Conservation (phyloP, 2,888 invertebrate species). For the Drosophila meridiana region DNA sequence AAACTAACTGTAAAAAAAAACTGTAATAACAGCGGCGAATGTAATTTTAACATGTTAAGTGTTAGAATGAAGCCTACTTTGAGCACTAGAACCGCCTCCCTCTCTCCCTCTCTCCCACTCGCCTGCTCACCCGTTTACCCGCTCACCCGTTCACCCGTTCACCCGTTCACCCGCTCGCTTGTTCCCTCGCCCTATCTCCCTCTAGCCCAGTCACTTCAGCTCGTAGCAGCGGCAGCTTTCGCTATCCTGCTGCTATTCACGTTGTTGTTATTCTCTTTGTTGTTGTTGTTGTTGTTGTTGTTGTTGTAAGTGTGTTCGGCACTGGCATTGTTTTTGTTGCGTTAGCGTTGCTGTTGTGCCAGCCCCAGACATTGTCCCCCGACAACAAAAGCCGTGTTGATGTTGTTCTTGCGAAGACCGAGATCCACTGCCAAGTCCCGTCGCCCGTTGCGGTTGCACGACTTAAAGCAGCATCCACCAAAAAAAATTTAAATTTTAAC, state of each 20-base stretch:
- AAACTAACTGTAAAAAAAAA: conserved; percentile 10
- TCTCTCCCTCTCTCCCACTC: not conserved
- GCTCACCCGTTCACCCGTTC: not conserved
- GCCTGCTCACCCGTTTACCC: not conserved
- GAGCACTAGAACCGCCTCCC: conserved; percentile 32
- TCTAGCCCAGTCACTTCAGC: conserved; percentile 3
- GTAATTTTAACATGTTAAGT: conserved; percentile 77
- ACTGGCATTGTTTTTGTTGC: conserved; percentile 56
- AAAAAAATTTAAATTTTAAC: conserved; percentile 21
- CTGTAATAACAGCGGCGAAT: conserved; percentile 57
- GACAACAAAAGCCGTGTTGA: conserved; percentile 70
- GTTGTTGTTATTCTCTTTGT: conserved; percentile 15
- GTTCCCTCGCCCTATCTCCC: not conserved
- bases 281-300: conserved; percentile 16
- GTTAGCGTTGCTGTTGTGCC: conserved; percentile 37
- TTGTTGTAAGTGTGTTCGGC: conserved; percentile 32
- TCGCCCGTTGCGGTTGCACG: conserved; percentile 9
- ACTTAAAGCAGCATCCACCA: conserved; percentile 51
- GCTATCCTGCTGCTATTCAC: conserved; percentile 22
- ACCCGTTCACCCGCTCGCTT: not conserved
- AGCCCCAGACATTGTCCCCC: conserved; percentile 69
- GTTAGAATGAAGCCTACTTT: conserved; percentile 79
- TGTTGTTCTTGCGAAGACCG: conserved; percentile 45
- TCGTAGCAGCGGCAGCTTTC: conserved; percentile 13
- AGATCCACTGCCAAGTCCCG: conserved; percentile 20